A percentile compares a stretch with the other conserved stretches of the same genome.
These are phyloP conservation scores for Leptopilina myrica DNA, from an alignment of 2,888 invertebrate species.

Conservation along the genomic window DNA sequence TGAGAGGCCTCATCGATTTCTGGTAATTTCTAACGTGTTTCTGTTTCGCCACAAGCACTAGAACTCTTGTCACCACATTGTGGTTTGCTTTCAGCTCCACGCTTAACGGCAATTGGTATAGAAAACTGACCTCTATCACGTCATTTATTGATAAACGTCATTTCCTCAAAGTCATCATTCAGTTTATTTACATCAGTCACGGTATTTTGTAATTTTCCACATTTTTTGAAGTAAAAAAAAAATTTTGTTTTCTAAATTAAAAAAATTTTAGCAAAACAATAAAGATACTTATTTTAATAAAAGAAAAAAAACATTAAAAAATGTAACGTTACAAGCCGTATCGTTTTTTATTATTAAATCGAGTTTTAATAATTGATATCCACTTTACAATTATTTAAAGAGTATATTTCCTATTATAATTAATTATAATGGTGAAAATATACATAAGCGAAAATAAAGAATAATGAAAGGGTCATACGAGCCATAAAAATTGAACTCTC, in stretches of 20 bases:
- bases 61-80: slow-evolving; percentile 9
- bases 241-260: background rate
- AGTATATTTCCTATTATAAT: too few species aligned
- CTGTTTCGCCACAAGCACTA: slow-evolving; percentile 43
- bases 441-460: too few species aligned
- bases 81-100: background rate
- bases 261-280: too few species aligned
- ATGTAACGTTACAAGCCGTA: too few species aligned
- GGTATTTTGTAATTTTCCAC: background rate
- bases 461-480: too few species aligned
- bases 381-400: too few species aligned
- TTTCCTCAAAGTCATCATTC: background rate
- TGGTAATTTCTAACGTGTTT: slow-evolving; percentile 61
- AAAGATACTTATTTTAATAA: too few species aligned
- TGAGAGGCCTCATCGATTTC: slow-evolving; percentile 67
- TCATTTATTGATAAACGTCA: slow-evolving; percentile 3
- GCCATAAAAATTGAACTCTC: too few species aligned
- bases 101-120: background rate
- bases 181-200: background rate
- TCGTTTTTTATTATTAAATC: too few species aligned
- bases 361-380: too few species aligned
- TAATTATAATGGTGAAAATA: too few species aligned
- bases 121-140: background rate
- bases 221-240: background rate
- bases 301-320: too few species aligned